phyloP scores from a whole-genome alignment of 2,113 vertebrate species.

The Peucedramus taeniatus region DNA sequence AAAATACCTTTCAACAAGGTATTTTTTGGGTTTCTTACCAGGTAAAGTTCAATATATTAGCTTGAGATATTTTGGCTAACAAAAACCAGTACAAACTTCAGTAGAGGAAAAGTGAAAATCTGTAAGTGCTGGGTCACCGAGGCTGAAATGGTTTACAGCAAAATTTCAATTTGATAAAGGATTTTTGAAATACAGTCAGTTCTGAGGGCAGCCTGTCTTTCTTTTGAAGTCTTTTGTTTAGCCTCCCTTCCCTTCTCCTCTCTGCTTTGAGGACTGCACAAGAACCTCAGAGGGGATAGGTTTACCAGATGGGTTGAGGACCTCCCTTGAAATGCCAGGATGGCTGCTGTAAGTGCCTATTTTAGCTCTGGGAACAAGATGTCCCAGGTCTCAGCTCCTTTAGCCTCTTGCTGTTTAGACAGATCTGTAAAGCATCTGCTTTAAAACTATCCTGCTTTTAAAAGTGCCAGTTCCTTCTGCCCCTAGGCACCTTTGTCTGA shows the following conservation, averaged over 20 bases:
- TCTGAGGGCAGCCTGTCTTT: neutral
- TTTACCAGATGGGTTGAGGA: neutral
- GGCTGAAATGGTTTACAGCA: neutral
- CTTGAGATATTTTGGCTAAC: neutral
- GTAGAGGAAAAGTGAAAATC: neutral
- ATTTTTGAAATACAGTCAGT: neutral
- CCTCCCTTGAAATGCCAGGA: neutral
- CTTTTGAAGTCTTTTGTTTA: neutral
- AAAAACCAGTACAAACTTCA: neutral
- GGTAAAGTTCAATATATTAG: neutral
- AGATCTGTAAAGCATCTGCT: neutral
- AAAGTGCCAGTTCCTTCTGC: neutral
- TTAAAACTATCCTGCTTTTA: neutral
- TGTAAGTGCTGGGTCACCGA: neutral
- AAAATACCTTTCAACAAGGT: neutral
- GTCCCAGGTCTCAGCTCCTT: neutral
- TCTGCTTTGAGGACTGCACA: neutral
- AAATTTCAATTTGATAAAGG: neutral
- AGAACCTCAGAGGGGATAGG: neutral
- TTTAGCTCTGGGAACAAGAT: neutral
- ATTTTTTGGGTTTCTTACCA: neutral
- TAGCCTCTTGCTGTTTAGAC: neutral
- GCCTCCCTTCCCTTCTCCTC: neutral
- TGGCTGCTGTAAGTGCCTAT: neutral
- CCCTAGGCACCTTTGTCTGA: neutral